Percentiles rank a stretch among this genome's conserved stretches.
phyloP scores from a whole-genome alignment of 2,888 invertebrate genomes.

The Polyommatus iphigenia region DNA sequence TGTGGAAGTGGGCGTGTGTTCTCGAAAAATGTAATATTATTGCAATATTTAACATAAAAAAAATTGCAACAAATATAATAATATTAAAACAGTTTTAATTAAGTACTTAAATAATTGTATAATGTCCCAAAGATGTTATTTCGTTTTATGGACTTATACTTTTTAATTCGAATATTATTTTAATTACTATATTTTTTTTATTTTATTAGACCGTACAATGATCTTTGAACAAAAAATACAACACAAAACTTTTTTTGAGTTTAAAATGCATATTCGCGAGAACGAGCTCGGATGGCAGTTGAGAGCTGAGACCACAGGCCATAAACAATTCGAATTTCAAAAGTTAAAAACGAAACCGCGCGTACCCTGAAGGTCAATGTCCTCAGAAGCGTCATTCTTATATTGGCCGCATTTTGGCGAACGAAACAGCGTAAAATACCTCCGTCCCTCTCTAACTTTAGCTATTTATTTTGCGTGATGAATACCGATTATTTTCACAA shows the following conservation, averaged over 20 bases:
- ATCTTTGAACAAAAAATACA: background rate
- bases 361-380: slow-evolving; percentile 65
- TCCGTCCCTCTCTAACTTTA: slow-evolving; percentile 57
- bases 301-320: slow-evolving; percentile 5
- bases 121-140: too few species aligned
- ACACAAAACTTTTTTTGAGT: background rate
- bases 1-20: too few species aligned
- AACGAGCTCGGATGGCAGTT: slow-evolving; percentile 4
- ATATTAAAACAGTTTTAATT: too few species aligned
- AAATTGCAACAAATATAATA: too few species aligned
- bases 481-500: slow-evolving; percentile 74
- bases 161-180: too few species aligned
- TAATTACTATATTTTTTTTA: too few species aligned
- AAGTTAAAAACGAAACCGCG: slow-evolving; percentile 51
- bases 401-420: slow-evolving; percentile 77
- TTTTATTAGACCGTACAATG: too few species aligned
- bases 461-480: slow-evolving; percentile 71
- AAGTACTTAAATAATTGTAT: too few species aligned
- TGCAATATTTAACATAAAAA: too few species aligned
- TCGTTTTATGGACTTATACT: too few species aligned
- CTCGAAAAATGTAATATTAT: too few species aligned
- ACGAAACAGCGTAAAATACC: slow-evolving; percentile 61
- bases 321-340: slow-evolving; percentile 44
- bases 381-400: slow-evolving; percentile 77
- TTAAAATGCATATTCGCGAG: background rate